These are phyloP conservation scores for Raja brachyura DNA, from an alignment of 2,113 vertebrate genomes.

Conservation along the genomic window DNA sequence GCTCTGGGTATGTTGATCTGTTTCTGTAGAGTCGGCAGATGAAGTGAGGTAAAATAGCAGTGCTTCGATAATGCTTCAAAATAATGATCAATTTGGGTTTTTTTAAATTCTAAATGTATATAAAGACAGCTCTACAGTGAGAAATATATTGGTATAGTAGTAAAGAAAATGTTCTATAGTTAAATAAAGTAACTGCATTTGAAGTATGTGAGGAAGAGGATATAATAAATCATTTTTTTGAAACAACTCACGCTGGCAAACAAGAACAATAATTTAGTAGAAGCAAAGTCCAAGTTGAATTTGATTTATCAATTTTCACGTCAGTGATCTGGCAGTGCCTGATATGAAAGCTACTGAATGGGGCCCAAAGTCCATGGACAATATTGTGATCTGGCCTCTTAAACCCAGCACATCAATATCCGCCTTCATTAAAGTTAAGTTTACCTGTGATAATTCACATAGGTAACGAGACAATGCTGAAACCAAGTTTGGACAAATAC, in stretches of 20 bases:
- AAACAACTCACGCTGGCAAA: not conserved
- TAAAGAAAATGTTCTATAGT: not conserved
- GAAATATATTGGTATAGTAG: not conserved
- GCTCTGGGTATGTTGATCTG: not conserved
- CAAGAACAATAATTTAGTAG: not conserved
- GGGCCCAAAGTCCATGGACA: not conserved
- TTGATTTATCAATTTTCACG: not conserved
- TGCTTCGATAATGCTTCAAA: not conserved
- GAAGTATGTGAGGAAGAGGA: not conserved
- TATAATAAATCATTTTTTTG: not conserved
- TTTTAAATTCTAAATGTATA: not conserved
- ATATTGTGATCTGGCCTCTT: not conserved
- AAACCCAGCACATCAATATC: not conserved
- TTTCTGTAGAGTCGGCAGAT: not conserved
- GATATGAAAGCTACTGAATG: not conserved
- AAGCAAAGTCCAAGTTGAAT: not conserved
- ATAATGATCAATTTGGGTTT: not conserved
- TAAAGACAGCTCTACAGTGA: not conserved
- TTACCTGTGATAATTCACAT: not conserved
- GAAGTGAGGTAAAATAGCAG: not conserved
- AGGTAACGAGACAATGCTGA: not conserved
- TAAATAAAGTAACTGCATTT: no score
- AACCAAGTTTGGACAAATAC: not conserved
- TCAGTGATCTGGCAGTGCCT: no score
- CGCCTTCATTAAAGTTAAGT: not conserved